Evolutionary conservation across 2,797 vertebrate genomes (phyloP).

Genomic region (Lithobates sylvaticus): DNA sequence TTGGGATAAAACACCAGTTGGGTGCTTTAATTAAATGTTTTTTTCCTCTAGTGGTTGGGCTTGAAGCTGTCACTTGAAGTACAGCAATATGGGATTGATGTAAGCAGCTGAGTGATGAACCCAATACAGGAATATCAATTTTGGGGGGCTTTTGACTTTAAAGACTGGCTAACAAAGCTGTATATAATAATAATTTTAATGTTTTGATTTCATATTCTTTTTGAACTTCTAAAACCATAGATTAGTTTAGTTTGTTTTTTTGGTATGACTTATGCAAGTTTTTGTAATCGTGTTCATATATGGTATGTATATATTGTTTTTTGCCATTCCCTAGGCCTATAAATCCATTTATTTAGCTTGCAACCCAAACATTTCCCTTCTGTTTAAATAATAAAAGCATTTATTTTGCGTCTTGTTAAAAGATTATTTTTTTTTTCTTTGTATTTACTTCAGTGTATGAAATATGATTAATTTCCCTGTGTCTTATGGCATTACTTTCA

Average conservation of each 20-base stretch:
- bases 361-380: not conserved
- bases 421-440: not conserved
- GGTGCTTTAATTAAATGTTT: not conserved
- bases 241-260: not conserved
- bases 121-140: not conserved
- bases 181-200: conserved; percentile 13
- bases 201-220: not conserved
- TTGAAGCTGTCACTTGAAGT: not conserved
- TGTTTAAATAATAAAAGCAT: not conserved
- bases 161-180: not conserved
- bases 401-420: conserved; percentile 3
- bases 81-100: not conserved
- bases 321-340: not conserved
- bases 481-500: not conserved
- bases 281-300: conserved; percentile 13
- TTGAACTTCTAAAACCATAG: not conserved
- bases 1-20: not conserved
- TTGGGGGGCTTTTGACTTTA: not conserved
- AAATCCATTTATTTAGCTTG: not conserved
- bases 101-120: not conserved
- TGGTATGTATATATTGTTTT: conserved; percentile 16
- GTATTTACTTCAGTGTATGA: not conserved
- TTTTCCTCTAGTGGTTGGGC: not conserved
- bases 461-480: not conserved
- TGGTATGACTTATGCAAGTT: conserved; percentile 14